phyloP scores from a whole-genome alignment of 2,113 vertebrate species.

The Phaetusa simplex region DNA sequence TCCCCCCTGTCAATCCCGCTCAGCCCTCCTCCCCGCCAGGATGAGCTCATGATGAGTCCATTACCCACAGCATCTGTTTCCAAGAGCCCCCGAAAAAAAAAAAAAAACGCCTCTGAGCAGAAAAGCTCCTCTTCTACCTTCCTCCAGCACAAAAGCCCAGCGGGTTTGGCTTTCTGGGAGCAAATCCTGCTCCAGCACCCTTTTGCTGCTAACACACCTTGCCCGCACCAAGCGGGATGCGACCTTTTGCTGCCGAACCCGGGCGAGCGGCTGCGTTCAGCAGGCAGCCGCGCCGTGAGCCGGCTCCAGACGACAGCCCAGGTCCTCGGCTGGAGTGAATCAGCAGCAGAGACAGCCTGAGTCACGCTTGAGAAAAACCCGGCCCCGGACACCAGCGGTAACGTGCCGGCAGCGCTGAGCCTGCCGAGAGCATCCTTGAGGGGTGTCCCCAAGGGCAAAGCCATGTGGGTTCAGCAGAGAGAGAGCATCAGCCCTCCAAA shows the following conservation, averaged over 20 bases:
- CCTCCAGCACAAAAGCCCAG: not conserved
- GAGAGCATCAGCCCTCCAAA: not conserved
- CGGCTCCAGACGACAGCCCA: not conserved
- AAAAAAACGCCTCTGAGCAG: not conserved
- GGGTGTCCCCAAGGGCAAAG: not conserved
- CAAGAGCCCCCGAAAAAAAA: not conserved
- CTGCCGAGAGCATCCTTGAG: not conserved
- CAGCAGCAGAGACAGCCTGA: slow-evolving; percentile 51
- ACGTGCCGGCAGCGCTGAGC: not conserved
- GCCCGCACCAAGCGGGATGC: accelerated
- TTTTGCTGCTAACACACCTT: not conserved
- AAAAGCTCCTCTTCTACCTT: not conserved
- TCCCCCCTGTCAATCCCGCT: not conserved
- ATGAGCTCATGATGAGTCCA: not conserved
- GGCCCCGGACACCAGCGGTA: accelerated
- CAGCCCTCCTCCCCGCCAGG: not conserved
- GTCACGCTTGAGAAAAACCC: slow-evolving; percentile 18
- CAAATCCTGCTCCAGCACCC: not conserved
- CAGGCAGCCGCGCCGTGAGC: not conserved
- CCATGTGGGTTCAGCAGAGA: accelerated
- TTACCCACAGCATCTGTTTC: not conserved
- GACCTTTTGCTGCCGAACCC: not conserved
- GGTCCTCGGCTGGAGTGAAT: slow-evolving; percentile 33
- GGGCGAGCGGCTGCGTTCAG: accelerated
- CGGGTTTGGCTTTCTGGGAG: accelerated